Base-by-base conservation (phyloP, 2,797 vertebrate genomes). In the Oryzias sinensis region DNA sequence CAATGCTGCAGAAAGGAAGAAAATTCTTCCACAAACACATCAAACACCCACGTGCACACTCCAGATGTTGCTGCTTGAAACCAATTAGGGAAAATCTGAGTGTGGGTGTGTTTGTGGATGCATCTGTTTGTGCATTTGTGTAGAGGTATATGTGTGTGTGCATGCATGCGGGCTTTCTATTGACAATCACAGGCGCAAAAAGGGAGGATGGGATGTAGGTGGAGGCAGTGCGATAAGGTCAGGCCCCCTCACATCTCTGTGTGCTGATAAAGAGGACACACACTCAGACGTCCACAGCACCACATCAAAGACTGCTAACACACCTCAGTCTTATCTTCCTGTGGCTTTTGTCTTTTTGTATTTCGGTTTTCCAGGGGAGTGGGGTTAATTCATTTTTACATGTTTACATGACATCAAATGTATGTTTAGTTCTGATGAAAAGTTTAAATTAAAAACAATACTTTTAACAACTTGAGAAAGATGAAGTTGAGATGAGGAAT, bases 281-380 rank as follows among this genome's bases (percentile, higher is more conserved):
- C 76, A 62, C 72, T 53, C 70, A 64, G 43, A 62, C 56, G 54
- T 56, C 44, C 72, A 67, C 48, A 62, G 68, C 68, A 49, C 44
- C 59, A 65, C 81, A 76, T 85, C 74, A 87, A 82, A 82, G 76
- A 17, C 62, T 60, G 73, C 81, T 76, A 83, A 53, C 68, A 70
- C 77, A 70, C 68, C 70, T 84, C 55, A 2, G 62, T 14, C 43
- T 74, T 84, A 86, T 83, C 78, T 73, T 37, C 65, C 50, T 20
- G 49, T 33, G 46, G 56, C 48, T 78, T 53, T 62, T 67, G 65
- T 80, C 59, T 68, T 44, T 4, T 0, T 42, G 52, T 37, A 1
- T 48, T 56, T 43, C 13, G 33, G 9, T 42, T 66, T 53, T 65
- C 16, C 50, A 48, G 40, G 20, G 46, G 24, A 60, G 49, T 42